A percentile compares a stretch with the other conserved stretches of the same genome.
phyloP scores from a whole-genome alignment of 2,797 vertebrate genomes.

The Mus caroli region DNA sequence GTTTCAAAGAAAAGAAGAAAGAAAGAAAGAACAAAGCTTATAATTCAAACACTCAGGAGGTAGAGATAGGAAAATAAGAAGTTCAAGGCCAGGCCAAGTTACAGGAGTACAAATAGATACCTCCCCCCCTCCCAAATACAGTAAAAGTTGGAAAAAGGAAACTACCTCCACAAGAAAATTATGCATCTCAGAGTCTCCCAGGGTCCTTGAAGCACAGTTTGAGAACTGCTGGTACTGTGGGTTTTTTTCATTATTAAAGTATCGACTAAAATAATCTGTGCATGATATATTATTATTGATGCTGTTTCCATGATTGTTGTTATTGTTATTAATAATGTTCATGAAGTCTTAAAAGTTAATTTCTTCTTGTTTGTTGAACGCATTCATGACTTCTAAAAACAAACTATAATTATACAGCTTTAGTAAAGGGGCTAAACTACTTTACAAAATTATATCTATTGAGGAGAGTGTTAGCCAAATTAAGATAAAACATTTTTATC shows the following conservation, averaged over 20 bases:
- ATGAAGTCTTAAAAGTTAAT: constrained; percentile 41
- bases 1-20: constrained; percentile 36
- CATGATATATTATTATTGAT: constrained; percentile 25
- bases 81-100: neutral
- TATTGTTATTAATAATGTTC: constrained; percentile 47
- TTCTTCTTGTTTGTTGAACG: constrained; percentile 73
- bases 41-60: neutral
- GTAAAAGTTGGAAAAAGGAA: neutral
- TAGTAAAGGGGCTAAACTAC: constrained; percentile 53
- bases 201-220: constrained; percentile 59
- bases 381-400: constrained; percentile 63
- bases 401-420: constrained; percentile 14
- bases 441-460: constrained; percentile 40
- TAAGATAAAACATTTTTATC: constrained; percentile 8
- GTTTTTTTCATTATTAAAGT: constrained; percentile 38
- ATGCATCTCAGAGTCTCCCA: neutral
- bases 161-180: neutral
- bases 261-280: constrained; percentile 30
- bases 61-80: neutral
- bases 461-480: constrained; percentile 12
- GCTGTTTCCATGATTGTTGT: neutral
- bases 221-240: constrained; percentile 60
- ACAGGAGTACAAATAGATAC: neutral
- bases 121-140: neutral
- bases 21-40: neutral